Evolutionary conservation across 2,113 vertebrate genomes (phyloP), one percentile per base, ranked within the genome.

Genomic region (Pristiophorus japonicus): DNA sequence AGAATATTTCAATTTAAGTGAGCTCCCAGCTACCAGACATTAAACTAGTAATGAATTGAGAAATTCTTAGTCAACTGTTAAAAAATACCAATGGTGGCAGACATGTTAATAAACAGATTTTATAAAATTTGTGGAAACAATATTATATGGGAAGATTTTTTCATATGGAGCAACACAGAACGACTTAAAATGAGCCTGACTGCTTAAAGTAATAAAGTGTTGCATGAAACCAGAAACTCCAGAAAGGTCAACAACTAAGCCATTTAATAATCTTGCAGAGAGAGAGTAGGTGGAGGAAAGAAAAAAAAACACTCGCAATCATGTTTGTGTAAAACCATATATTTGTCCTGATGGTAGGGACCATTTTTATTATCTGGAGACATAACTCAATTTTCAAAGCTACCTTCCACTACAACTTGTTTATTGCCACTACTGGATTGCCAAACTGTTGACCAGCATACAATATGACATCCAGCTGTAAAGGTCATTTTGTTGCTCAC

Each of bases 381-480:
- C 16, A 51, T 27, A 45, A 94, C 7, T 70, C 63, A 24, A 18
- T 94, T 94, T 24, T 67, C 63, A 94, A 94, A 94, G 34, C 42
- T 67, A 67, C n/a, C 63, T 67, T 94, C 63, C 65, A 67, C 45
- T 67, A 94, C 65, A 93, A 90, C 42, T 70, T 70, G 66, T 70
- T 51, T 67, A 94, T 47, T 70, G 45, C 65, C 45, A 70, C 93
- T 94, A 38, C 93, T 94, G 22, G 45, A 94, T 94, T 94, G 42
- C 66, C 66, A 94, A 96, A 97, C 96, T 96, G 97, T 97, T 97
- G 97, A 97, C 97, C 97, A 97, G 97, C 97, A 97, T 96, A 96
- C 97, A 97, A 96, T 95, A 96, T 97, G 96, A 97, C 96, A 97
- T 62, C 42, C 90, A 96, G 96, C 24, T 67, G 22, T 34, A 94